phyloP scores from a whole-genome alignment of 2,797 vertebrate species.

The Hypotaenidia philippensis region DNA sequence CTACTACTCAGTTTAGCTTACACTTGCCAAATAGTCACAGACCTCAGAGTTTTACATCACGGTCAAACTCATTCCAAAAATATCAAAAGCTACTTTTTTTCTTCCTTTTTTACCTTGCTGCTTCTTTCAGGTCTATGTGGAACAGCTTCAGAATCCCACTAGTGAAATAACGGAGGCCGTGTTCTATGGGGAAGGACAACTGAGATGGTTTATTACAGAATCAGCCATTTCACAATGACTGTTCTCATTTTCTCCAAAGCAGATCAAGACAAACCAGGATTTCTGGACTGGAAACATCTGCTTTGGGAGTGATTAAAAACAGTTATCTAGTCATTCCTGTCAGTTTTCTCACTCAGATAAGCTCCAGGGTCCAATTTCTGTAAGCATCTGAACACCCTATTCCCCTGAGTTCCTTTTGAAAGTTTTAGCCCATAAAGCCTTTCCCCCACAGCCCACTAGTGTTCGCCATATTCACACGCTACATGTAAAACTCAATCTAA shows the following conservation, averaged over 20 bases:
- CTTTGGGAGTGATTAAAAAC: not conserved
- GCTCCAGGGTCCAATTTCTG: not conserved
- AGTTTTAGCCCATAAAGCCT: not conserved
- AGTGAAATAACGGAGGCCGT: not conserved
- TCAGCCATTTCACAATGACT: not conserved
- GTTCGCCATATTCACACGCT: not conserved
- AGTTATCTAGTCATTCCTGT: not conserved
- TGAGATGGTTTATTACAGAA: not conserved
- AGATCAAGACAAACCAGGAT: not conserved
- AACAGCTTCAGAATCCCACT: not conserved
- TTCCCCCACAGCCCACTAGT: not conserved
- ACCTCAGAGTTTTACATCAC: not conserved
- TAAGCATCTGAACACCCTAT: not conserved
- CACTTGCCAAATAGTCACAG: rapidly evolving
- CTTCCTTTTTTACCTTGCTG: not conserved
- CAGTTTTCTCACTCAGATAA: not conserved
- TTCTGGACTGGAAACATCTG: not conserved
- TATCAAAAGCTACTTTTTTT: not conserved
- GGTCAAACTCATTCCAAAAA: not conserved
- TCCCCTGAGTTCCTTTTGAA: not conserved
- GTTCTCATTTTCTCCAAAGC: not conserved
- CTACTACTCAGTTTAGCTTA: not conserved
- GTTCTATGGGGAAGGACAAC: not conserved
- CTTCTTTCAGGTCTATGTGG: not conserved
- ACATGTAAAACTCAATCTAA: not conserved